phyloP scores from a whole-genome alignment of 2,888 invertebrate species.

The Acrobasis consociella region DNA sequence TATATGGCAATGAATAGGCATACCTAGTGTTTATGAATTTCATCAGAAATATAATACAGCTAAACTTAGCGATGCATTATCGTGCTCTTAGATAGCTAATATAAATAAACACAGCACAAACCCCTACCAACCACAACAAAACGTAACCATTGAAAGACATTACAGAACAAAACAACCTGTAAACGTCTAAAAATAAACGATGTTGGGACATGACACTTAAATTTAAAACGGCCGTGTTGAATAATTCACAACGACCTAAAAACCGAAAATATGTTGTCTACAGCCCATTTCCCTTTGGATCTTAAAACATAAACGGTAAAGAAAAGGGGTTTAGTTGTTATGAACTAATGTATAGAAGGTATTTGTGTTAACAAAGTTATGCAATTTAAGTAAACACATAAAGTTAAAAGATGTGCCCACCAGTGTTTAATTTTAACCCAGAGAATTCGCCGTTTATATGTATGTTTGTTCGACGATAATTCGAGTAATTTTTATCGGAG shows the following conservation, averaged over 20 bases:
- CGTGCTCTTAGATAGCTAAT: neutral
- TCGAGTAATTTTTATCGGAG: too few species aligned
- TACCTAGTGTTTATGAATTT: too few species aligned
- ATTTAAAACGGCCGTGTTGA: conserved; percentile 1
- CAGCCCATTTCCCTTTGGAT: conserved; percentile 1
- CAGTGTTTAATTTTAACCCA: too few species aligned
- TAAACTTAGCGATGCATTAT: neutral
- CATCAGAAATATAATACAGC: too few species aligned
- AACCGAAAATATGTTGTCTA: conserved; percentile 11
- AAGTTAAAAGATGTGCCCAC: too few species aligned
- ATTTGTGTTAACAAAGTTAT: too few species aligned
- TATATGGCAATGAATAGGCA: too few species aligned
- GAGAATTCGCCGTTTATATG: too few species aligned
- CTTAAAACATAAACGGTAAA: neutral
- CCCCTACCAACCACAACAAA: neutral
- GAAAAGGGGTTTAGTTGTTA: neutral
- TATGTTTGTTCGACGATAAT: too few species aligned
- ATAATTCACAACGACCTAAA: conserved; percentile 19
- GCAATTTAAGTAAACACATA: too few species aligned
- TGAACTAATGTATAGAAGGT: neutral
- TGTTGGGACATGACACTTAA: neutral
- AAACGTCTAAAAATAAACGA: conserved; percentile 3
- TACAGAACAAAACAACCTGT: neutral
- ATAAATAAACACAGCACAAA: neutral
- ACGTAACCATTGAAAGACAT: neutral